Evolutionary conservation across 2,113 vertebrate species (phyloP).

Genomic region (Pygoscelis antarcticus): DNA sequence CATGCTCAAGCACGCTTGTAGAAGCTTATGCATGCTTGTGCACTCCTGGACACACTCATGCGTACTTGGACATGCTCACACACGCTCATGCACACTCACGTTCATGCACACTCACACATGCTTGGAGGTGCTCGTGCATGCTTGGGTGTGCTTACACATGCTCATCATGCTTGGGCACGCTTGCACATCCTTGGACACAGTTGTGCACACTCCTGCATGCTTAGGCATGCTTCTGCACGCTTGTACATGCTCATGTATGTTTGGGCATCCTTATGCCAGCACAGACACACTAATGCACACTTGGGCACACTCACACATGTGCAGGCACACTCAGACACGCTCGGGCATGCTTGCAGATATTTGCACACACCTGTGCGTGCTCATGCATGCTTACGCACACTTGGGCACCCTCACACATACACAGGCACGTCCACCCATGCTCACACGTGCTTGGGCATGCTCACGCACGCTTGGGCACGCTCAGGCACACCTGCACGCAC

Average conservation of each 20-base stretch:
- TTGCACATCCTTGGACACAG: no score
- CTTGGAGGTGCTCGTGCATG: neutral
- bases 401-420: no score
- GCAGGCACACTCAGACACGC: neutral
- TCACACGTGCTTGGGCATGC: accelerated
- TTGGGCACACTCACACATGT: neutral
- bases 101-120: no score
- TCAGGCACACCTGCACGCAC: neutral
- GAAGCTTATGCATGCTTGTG: accelerated
- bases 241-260: accelerated
- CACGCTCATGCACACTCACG: no score
- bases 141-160: accelerated
- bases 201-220: accelerated
- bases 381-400: neutral
- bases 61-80: accelerated
- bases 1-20: accelerated
- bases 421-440: neutral
- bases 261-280: neutral
- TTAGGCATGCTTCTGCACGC: neutral
- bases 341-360: neutral
- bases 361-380: neutral
- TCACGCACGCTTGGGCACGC: neutral
- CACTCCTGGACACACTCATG: accelerated
- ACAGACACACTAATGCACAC: accelerated
- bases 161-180: no score